A percentile compares a stretch with the other conserved stretches of the same genome.
Conservation (phyloP, 2,888 invertebrate genomes). For the Hyppa rectilinea region DNA sequence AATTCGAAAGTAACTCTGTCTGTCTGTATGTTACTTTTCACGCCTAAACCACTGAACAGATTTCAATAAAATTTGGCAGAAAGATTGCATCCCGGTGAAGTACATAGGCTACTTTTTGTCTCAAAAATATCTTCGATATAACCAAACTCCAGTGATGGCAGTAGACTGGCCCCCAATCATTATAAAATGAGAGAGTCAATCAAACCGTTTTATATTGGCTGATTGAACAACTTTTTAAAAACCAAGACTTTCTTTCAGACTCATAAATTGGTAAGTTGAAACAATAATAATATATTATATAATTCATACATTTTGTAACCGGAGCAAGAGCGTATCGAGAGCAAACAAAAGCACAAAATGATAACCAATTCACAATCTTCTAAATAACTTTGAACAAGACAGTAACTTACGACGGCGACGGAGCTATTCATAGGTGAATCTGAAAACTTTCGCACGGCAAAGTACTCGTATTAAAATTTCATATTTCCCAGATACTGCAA, state of each 20-base stretch:
- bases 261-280: not conserved
- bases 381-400: slow-evolving; percentile 35
- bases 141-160: too few relatives aligned
- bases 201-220: not conserved
- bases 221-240: not conserved
- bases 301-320: not conserved
- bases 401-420: slow-evolving; percentile 13
- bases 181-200: not conserved
- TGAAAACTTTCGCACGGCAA: slow-evolving; percentile 36
- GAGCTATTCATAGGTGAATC: slow-evolving; percentile 4
- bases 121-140: too few relatives aligned
- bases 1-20: too few relatives aligned
- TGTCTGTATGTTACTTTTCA: too few relatives aligned
- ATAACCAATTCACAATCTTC: slow-evolving; percentile 31
- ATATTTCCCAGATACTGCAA: slow-evolving; percentile 43
- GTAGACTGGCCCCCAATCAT: too few relatives aligned
- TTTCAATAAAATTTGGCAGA: too few relatives aligned
- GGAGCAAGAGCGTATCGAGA: not conserved
- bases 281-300: too few relatives aligned
- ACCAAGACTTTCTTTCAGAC: too few relatives aligned
- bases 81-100: too few relatives aligned
- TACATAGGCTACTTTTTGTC: too few relatives aligned
- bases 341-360: slow-evolving; percentile 20
- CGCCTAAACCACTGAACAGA: too few relatives aligned
- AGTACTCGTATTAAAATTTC: slow-evolving; percentile 54